These are phyloP conservation scores for Condylura cristata DNA, from an alignment of 2,113 vertebrate species.

Conservation along the genomic window DNA sequence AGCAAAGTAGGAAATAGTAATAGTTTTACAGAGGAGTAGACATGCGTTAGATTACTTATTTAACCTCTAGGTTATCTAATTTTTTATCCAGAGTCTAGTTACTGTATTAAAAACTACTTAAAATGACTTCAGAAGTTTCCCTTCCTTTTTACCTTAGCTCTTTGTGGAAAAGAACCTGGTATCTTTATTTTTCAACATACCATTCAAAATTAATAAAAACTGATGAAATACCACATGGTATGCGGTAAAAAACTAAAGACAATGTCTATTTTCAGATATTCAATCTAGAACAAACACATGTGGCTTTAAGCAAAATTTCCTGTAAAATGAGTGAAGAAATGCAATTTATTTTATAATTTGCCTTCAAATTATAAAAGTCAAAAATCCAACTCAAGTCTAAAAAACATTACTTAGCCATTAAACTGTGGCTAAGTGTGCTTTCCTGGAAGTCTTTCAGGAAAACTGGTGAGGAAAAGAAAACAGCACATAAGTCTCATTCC, in stretches of 20 bases:
- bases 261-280: background rate
- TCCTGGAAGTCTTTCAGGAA: background rate
- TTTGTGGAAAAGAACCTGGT: background rate
- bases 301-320: background rate
- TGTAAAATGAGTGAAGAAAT: conserved; percentile 12
- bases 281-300: background rate
- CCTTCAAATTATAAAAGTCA: background rate
- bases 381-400: background rate
- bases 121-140: background rate
- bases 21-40: conserved; percentile 4
- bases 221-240: conserved; percentile 5
- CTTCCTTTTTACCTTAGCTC: background rate
- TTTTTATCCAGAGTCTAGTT: background rate
- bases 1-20: background rate
- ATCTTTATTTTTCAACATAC: background rate
- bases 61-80: background rate
- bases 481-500: background rate
- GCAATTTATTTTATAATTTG: conserved; percentile 16
- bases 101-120: background rate
- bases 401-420: conserved; percentile 26
- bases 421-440: background rate
- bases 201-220: conserved; percentile 32
- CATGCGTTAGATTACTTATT: background rate
- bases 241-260: background rate
- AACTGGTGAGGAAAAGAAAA: background rate